Percentiles rank a stretch among this genome's conserved stretches.
phyloP scores from a whole-genome alignment of 2,797 vertebrate genomes.

The Euthynnus affinis region DNA sequence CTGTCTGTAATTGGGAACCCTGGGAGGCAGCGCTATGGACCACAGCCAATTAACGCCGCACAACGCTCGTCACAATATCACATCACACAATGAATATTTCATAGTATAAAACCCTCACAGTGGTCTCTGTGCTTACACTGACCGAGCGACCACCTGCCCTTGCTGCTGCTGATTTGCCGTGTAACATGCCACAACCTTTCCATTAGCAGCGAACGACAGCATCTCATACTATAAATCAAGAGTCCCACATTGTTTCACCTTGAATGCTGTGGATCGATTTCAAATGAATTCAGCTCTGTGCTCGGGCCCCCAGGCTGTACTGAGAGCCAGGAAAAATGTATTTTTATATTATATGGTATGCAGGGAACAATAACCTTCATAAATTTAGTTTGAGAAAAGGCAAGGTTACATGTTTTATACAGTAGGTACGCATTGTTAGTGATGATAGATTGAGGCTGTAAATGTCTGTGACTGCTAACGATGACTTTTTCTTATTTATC shows the following conservation, averaged over 20 bases:
- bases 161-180: slow-evolving; percentile 41
- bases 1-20: slow-evolving; percentile 56
- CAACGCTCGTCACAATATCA: slow-evolving; percentile 43
- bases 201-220: slow-evolving; percentile 37
- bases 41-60: slow-evolving; percentile 59
- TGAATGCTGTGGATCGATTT: slow-evolving; percentile 65
- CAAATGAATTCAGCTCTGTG: slow-evolving; percentile 44
- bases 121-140: slow-evolving; percentile 24
- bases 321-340: slow-evolving; percentile 39
- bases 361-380: slow-evolving; percentile 53
- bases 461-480: slow-evolving; percentile 11
- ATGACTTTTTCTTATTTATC: slow-evolving; percentile 9
- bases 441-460: slow-evolving; percentile 12
- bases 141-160: slow-evolving; percentile 45
- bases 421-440: background rate
- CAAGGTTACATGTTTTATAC: slow-evolving; percentile 28
- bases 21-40: slow-evolving; percentile 47
- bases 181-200: slow-evolving; percentile 41
- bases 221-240: slow-evolving; percentile 60
- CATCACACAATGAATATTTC: slow-evolving; percentile 63
- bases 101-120: slow-evolving; percentile 43
- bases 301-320: slow-evolving; percentile 35
- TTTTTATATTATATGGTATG: slow-evolving; percentile 19
- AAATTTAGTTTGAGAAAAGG: slow-evolving; percentile 44
- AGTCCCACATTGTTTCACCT: slow-evolving; percentile 73